Evolutionary conservation across 1,140 invertebrate species (phyloP), one percentile per base, ranked within the genome.

Genomic region (Drosophila busckii): DNA sequence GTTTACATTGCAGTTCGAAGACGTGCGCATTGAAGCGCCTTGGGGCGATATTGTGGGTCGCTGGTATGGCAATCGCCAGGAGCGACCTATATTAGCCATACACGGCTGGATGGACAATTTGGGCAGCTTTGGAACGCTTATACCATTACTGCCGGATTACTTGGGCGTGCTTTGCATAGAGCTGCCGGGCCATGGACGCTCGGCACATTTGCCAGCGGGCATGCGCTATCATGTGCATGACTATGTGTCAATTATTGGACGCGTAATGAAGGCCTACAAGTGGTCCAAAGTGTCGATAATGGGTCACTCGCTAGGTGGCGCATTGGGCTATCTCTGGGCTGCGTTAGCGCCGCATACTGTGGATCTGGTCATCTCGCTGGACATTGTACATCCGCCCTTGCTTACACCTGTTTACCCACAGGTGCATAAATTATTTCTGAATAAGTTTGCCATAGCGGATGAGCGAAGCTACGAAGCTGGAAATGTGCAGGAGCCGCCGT

Each of bases 31-130:
- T 23, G 89, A 90, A 26, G 88, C 90, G 2, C 89, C 90, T 41
- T 93, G 90, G 90, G 93, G 93, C 4, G 88, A 91, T 49, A 69
- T 94, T 8, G 87, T 90, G 4, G 92, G 90, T 65, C 93, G 93
- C 84, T 88, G 90, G 84, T 94, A 93, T 91, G 92, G 92, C 5
- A 89, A 89, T 10, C 88, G 88, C 7, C 75, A 89, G 26, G 88
- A 88, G 1, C 86, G 89, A 19, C 93, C 93, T 0, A 90, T 94
- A 10, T 65, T 95, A 12, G 90, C 91, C 0, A 58, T 94, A 7
- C 94, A 95, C 80, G 94, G 93, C 1, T 94, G 93, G 92, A 89
- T 92, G 86, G 92, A 93, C 69, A 94, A 94, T 73, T 90, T 92
- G 31, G 92, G 91, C 8, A 91, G 91, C 2, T 95, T 93, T 88